Percentiles rank a stretch among this genome's conserved stretches.
These are phyloP conservation scores for Helicoverpa armigera DNA, from an alignment of 1,140 invertebrate species.

Conservation along the genomic window DNA sequence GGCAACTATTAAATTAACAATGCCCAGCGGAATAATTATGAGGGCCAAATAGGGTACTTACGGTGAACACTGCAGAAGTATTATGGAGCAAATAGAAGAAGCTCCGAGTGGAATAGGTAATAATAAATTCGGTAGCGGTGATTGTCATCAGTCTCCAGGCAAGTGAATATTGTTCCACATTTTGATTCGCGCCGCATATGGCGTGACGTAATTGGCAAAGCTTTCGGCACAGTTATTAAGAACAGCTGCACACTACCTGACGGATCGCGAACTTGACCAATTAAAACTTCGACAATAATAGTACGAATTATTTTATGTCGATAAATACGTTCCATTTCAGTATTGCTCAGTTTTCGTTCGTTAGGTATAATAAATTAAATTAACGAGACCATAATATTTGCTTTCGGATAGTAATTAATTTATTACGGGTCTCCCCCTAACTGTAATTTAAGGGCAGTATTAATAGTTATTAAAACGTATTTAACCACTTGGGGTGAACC, in stretches of 20 bases:
- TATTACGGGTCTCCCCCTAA: conserved; percentile 29
- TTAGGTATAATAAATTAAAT: conserved; percentile 28
- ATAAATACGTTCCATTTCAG: conserved; percentile 37
- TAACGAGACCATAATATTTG: conserved; percentile 37
- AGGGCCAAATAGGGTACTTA: conserved; percentile 34
- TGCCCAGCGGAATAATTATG: conserved; percentile 45
- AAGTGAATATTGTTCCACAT: conserved; percentile 29
- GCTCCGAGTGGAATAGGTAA: conserved; percentile 10
- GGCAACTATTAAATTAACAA: conserved; percentile 49
- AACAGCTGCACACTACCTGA: conserved; percentile 44
- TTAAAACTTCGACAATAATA: conserved; percentile 45
- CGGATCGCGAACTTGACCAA: conserved; percentile 45
- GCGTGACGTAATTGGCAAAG: conserved; percentile 33
- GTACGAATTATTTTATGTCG: conserved; percentile 37
- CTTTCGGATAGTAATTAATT: conserved; percentile 25
- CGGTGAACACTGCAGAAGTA: conserved; percentile 21
- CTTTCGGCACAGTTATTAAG: conserved; percentile 41
- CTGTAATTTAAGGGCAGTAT: conserved; percentile 32
- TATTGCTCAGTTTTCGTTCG: conserved; percentile 35
- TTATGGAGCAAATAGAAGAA: conserved; percentile 20
- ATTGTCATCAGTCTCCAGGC: conserved; percentile 35
- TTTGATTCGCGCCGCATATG: conserved; percentile 40
- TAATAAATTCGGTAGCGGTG: conserved; percentile 33
- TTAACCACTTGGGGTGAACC: background rate
- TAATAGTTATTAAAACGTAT: conserved; percentile 28